phyloP scores from a whole-genome alignment of 2,113 vertebrate genomes.

The Crotalus viridis region DNA sequence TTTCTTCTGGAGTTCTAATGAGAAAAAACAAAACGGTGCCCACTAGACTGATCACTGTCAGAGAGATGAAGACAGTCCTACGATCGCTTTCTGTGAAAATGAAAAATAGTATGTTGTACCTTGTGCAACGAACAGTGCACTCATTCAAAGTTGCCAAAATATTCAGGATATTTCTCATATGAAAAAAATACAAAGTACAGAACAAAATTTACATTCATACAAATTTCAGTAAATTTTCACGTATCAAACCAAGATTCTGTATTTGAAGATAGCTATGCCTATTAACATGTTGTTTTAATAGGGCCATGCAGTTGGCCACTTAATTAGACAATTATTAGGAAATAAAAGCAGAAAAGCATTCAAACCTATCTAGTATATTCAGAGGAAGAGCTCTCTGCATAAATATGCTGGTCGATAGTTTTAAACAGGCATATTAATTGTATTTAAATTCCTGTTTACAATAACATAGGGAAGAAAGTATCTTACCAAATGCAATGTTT shows the following conservation, averaged over 20 bases:
- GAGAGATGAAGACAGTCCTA: constrained; percentile 90
- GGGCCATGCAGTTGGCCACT: neutral
- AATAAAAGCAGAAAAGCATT: neutral
- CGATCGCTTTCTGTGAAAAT: constrained; percentile 83
- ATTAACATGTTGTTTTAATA: neutral
- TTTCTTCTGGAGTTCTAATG: constrained; percentile 81
- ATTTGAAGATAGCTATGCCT: constrained; percentile 21
- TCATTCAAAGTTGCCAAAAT: neutral
- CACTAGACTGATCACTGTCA: constrained; percentile 94
- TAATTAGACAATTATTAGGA: neutral
- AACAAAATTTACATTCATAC: neutral
- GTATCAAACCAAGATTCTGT: neutral
- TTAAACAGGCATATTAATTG: neutral
- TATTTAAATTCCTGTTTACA: neutral
- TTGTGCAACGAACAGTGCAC: neutral
- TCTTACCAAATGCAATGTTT: neutral
- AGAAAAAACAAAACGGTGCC: constrained; percentile 96
- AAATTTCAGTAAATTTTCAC: constrained; percentile 1
- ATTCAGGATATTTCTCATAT: neutral
- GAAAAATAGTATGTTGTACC: constrained; percentile 41
- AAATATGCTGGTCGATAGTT: neutral
- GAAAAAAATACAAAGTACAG: neutral
- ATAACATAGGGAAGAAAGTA: neutral
- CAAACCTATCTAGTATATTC: neutral
- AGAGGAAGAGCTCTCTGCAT: neutral